These are phyloP conservation scores for Sphecodes monilicornis DNA, from an alignment of 2,888 invertebrate species.

Conservation along the genomic window DNA sequence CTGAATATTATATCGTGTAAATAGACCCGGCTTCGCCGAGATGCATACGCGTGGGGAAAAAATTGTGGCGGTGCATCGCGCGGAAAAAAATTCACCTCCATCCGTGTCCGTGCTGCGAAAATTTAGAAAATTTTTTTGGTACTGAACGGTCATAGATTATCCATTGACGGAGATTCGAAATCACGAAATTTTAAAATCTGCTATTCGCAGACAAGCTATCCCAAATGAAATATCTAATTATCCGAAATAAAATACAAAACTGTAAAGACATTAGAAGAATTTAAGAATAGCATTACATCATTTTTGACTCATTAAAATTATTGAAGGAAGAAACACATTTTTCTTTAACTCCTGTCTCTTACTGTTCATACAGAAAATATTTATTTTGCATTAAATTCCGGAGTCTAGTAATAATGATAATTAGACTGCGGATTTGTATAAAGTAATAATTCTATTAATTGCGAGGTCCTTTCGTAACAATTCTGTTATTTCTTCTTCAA, in stretches of 20 bases:
- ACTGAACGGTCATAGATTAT: not conserved
- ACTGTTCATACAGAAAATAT: not conserved
- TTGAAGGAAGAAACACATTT: not conserved
- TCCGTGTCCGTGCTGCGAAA: not conserved
- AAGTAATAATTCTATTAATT: no score
- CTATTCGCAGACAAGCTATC: no score
- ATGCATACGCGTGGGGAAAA: slow-evolving; percentile 1
- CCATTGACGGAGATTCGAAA: not conserved
- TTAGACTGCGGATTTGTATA: no score
- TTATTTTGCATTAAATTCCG: no score
- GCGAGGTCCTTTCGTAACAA: no score
- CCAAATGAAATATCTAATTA: no score
- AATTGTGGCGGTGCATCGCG: not conserved
- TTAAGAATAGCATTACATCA: not conserved
- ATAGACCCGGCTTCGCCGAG: not conserved
- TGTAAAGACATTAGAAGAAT: not conserved
- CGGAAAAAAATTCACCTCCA: not conserved
- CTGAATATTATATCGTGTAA: slow-evolving; percentile 37
- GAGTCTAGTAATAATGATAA: no score
- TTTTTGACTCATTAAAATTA: not conserved
- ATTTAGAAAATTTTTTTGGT: not conserved
- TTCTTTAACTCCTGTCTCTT: no score
- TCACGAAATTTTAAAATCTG: not conserved
- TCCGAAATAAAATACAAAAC: not conserved
- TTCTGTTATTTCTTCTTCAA: no score